phyloP scores from a whole-genome alignment of 2,888 invertebrate species.

The Diarsia brunnea region DNA sequence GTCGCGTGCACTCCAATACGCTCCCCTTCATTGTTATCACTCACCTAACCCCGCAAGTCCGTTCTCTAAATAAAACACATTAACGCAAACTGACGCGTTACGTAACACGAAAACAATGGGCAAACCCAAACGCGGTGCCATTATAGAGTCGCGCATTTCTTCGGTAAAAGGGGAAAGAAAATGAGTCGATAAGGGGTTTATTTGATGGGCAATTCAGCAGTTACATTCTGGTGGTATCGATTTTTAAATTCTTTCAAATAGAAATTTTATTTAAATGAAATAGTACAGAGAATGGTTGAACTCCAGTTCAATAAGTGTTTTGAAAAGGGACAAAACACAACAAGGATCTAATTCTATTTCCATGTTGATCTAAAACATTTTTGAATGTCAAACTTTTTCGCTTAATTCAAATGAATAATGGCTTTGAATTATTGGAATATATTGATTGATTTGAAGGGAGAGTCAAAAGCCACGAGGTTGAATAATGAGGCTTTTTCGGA shows the following conservation, averaged over 20 bases:
- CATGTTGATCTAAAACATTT: background rate
- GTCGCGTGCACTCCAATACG: constrained; percentile 74
- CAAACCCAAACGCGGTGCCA: constrained; percentile 62
- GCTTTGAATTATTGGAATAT: constrained; percentile 44
- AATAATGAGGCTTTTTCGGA: constrained; percentile 74
- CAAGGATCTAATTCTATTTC: background rate
- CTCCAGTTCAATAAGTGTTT: constrained; percentile 58
- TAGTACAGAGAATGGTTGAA: constrained; percentile 61
- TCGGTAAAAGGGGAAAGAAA: constrained; percentile 74
- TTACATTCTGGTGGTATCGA: constrained; percentile 70
- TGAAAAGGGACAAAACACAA: background rate
- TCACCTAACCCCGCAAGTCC: constrained; percentile 58
- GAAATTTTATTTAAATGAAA: constrained; percentile 72
- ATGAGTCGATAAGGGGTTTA: constrained; percentile 77
- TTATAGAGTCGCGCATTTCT: constrained; percentile 64
- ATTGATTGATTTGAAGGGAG: constrained; percentile 69
- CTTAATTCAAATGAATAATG: background rate
- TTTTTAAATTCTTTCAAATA: constrained; percentile 73
- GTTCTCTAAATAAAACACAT: constrained; percentile 57
- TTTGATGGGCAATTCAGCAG: constrained; percentile 76
- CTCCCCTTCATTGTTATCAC: constrained; percentile 72
- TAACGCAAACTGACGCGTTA: constrained; percentile 72
- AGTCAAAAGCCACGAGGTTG: constrained; percentile 69
- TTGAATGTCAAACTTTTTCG: background rate
- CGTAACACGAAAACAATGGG: constrained; percentile 70